Conservation (phyloP, 2,888 invertebrate species). For the Cosmia trapezina region DNA sequence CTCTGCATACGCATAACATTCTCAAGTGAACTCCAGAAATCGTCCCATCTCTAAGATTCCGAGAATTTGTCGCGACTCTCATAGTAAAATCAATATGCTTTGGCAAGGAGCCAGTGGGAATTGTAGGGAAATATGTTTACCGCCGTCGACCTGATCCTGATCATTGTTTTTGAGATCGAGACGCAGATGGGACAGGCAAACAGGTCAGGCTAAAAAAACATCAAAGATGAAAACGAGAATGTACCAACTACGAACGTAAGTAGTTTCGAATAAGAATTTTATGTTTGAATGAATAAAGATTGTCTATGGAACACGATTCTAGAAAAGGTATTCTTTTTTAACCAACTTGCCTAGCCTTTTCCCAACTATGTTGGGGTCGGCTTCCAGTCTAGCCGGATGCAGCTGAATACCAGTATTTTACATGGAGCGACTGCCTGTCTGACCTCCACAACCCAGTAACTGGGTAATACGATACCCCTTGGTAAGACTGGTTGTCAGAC, state of each 20-base stretch:
- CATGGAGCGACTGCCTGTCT: too few relatives aligned
- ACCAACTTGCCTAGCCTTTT: too few relatives aligned
- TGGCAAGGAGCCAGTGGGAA: conserved; percentile 72
- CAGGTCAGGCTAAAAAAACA: conserved; percentile 26
- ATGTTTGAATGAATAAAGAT: conserved; percentile 1
- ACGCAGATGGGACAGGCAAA: conserved; percentile 65
- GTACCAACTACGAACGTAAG: not conserved
- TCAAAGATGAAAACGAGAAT: conserved; percentile 4
- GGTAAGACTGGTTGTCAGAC: too few relatives aligned
- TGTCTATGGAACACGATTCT: not conserved
- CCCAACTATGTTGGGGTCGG: too few relatives aligned
- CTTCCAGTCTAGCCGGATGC: too few relatives aligned
- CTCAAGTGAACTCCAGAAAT: conserved; percentile 39
- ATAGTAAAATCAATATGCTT: conserved; percentile 76
- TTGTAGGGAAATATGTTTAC: conserved; percentile 77
- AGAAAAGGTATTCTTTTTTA: not conserved
- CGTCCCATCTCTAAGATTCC: conserved; percentile 51
- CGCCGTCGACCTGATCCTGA: conserved; percentile 70
- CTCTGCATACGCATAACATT: not conserved
- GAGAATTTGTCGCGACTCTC: conserved; percentile 61
- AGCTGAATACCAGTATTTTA: too few relatives aligned
- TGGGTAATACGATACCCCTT: too few relatives aligned
- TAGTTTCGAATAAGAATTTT: not conserved
- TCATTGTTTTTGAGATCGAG: conserved; percentile 78
- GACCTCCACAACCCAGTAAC: too few relatives aligned